Conservation (phyloP, 2,797 vertebrate species). For the Nyctibius grandis region DNA sequence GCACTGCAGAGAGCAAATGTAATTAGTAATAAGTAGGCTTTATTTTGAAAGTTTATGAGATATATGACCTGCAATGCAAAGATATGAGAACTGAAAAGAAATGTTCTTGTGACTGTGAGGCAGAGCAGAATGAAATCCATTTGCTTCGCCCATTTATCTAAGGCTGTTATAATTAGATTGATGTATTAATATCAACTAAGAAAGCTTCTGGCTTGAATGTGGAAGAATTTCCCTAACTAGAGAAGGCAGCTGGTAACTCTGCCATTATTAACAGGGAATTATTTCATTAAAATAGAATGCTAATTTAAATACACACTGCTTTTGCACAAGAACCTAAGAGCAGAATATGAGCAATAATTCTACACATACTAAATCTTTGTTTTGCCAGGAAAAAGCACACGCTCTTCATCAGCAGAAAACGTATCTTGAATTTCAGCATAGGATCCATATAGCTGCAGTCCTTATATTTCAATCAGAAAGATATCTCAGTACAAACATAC, state of each 20-base stretch:
- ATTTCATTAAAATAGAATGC: not conserved
- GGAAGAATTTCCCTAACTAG: not conserved
- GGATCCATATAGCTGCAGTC: not conserved
- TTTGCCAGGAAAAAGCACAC: not conserved
- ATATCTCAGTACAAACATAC: not conserved
- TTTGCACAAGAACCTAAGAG: not conserved
- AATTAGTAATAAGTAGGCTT: constrained; percentile 51
- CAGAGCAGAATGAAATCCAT: not conserved
- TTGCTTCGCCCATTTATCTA: not conserved
- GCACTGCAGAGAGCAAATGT: not conserved
- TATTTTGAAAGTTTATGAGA: constrained; percentile 20
- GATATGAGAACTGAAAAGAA: not conserved
- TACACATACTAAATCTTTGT: not conserved
- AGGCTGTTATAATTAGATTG: not conserved
- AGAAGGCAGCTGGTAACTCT: not conserved
- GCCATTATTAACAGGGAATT: not conserved
- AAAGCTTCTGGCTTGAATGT: not conserved
- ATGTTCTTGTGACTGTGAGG: not conserved
- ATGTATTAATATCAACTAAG: not conserved
- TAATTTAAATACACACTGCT: not conserved
- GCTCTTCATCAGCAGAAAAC: not conserved
- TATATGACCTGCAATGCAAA: constrained; percentile 23
- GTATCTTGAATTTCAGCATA: not conserved
- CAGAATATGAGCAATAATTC: not conserved
- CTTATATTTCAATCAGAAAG: not conserved